Evolutionary conservation across 2,888 invertebrate species (phyloP).

Genomic region (Poecilus cupreus): DNA sequence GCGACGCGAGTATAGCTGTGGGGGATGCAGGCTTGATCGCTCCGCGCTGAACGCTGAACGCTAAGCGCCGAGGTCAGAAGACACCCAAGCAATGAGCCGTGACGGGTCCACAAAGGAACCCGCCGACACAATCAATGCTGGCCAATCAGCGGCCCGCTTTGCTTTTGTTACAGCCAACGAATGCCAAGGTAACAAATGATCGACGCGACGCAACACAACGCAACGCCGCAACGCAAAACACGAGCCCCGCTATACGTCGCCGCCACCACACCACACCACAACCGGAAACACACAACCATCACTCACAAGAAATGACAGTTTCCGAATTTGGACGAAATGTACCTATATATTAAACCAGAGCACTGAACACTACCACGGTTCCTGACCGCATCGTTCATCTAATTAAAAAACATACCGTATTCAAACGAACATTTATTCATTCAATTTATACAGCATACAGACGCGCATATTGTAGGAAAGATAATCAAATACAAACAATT

Average conservation of each 20-base stretch:
- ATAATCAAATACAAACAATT: too few relatives aligned
- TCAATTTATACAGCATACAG: too few relatives aligned
- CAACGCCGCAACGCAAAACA: slow-evolving; percentile 3
- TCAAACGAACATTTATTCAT: too few relatives aligned
- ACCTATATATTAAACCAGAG: slow-evolving; percentile 2
- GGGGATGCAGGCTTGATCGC: slow-evolving; percentile 27
- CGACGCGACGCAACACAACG: slow-evolving; percentile 59
- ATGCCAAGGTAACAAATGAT: slow-evolving; percentile 63
- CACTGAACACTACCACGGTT: too few relatives aligned
- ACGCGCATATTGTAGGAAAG: too few relatives aligned
- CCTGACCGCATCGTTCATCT: too few relatives aligned
- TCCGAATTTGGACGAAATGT: slow-evolving; percentile 17
- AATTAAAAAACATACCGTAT: too few relatives aligned
- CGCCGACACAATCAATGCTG: slow-evolving; percentile 73
- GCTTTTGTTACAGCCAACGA: slow-evolving; percentile 68
- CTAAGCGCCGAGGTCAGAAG: slow-evolving; percentile 69
- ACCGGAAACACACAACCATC: slow-evolving; percentile 8
- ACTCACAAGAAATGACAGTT: slow-evolving; percentile 21
- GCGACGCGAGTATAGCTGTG: not conserved
- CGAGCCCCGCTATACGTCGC: not conserved
- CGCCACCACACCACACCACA: not conserved
- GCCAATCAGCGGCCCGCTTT: slow-evolving; percentile 71
- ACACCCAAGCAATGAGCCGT: slow-evolving; percentile 72
- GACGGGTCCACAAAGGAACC: slow-evolving; percentile 72
- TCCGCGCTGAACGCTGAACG: slow-evolving; percentile 17